A percentile compares a stretch with the other conserved stretches of the same genome.
Evolutionary conservation across 2,888 invertebrate species (phyloP).

Genomic region (Mythimna albipuncta): DNA sequence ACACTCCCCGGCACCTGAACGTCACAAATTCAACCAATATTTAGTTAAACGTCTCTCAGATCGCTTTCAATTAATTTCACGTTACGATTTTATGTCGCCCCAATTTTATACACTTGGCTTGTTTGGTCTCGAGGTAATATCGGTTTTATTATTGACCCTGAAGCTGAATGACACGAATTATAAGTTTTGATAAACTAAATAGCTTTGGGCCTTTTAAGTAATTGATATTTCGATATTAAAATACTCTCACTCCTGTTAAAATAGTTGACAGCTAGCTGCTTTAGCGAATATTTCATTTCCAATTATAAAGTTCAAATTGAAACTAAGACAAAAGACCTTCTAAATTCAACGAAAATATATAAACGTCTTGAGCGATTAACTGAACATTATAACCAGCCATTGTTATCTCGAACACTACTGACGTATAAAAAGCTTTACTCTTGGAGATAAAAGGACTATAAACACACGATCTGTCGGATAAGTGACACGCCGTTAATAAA

Average conservation of each 20-base stretch:
- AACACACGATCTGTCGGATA: conserved; percentile 63
- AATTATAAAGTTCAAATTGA: conserved; percentile 10
- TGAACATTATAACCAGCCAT: conserved; percentile 44
- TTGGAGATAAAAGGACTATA: conserved; percentile 62
- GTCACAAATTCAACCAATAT: conserved; percentile 49
- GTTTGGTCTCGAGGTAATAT: conserved; percentile 20
- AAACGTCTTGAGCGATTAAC: conserved; percentile 29
- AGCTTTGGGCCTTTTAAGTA: neutral
- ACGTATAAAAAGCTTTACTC: conserved; percentile 61
- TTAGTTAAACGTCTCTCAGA: conserved; percentile 47
- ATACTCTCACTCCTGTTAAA: neutral
- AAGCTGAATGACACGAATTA: conserved; percentile 15
- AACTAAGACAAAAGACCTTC: neutral
- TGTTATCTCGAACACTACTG: conserved; percentile 54
- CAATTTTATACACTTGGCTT: conserved; percentile 16
- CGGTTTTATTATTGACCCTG: conserved; percentile 23
- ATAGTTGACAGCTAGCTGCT: conserved; percentile 5
- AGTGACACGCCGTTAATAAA: conserved; percentile 59
- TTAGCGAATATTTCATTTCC: neutral
- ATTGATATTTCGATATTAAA: conserved; percentile 11
- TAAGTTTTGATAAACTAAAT: conserved; percentile 12
- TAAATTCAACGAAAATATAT: conserved; percentile 2
- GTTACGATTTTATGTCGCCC: conserved; percentile 36
- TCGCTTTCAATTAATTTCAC: conserved; percentile 57
- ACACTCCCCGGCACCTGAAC: conserved; percentile 37